Conservation (phyloP, 2,113 vertebrate genomes). For the Corydoras maculifer region DNA sequence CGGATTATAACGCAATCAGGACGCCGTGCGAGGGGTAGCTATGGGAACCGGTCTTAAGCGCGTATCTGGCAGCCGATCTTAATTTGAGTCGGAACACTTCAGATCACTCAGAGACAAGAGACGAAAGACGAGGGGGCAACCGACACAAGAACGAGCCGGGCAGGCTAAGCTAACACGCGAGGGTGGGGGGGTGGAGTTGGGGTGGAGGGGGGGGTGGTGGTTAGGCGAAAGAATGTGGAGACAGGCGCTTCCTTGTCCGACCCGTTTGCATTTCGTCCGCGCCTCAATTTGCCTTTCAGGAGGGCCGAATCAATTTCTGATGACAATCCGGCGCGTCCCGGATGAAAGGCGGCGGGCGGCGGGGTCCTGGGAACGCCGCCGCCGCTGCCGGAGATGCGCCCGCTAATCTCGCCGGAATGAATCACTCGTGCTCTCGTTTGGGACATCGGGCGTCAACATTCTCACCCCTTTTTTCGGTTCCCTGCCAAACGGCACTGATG, state of each 20-base stretch:
- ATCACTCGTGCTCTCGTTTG: slow-evolving; percentile 72
- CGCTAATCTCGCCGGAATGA: slow-evolving; percentile 71
- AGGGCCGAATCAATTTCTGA: slow-evolving; percentile 97
- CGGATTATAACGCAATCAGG: slow-evolving; percentile 99
- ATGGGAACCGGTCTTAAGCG: slow-evolving; percentile 99
- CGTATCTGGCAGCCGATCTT: slow-evolving; percentile 99
- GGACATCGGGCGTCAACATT: slow-evolving; percentile 68
- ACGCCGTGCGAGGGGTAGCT: slow-evolving; percentile 99
- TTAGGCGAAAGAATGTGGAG: slow-evolving; percentile 66
- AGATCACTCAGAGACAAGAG: slow-evolving; percentile 99
- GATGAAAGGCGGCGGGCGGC: slow-evolving; percentile 80
- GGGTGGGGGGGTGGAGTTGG: slow-evolving; percentile 41
- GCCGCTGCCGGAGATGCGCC: slow-evolving; percentile 55
- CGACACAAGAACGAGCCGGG: slow-evolving; percentile 24
- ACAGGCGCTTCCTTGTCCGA: slow-evolving; percentile 93
- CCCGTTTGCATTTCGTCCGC: slow-evolving; percentile 91
- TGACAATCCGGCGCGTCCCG: slow-evolving; percentile 85
- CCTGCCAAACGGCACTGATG: slow-evolving; percentile 59
- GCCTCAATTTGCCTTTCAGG: slow-evolving; percentile 97
- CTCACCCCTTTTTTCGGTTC: slow-evolving; percentile 6
- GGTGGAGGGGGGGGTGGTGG: slow-evolving; percentile 23
- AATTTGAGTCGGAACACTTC: slow-evolving; percentile 99
- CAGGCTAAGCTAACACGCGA: slow-evolving; percentile 12
- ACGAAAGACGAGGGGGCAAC: slow-evolving; percentile 72
- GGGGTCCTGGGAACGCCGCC: slow-evolving; percentile 94